Percentiles rank a stretch among this genome's conserved stretches.
Evolutionary conservation across 2,888 invertebrate species (phyloP).

Genomic region (Cantharis nigra): DNA sequence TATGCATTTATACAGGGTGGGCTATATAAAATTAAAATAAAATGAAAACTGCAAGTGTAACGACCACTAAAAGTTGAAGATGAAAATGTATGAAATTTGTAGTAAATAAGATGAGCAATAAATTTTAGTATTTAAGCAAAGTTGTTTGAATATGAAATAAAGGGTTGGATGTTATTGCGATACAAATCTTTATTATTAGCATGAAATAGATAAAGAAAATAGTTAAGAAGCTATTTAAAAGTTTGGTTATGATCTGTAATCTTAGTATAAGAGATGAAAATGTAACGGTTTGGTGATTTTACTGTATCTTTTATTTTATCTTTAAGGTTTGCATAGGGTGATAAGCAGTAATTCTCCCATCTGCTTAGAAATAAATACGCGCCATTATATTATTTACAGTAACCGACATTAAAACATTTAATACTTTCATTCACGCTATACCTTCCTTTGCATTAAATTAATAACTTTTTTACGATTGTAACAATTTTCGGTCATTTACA

Average conservation of each 20-base stretch:
- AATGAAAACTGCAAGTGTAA: neutral
- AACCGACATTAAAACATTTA: slow-evolving; percentile 37
- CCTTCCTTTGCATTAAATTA: slow-evolving; percentile 41
- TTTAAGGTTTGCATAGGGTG: slow-evolving; percentile 41
- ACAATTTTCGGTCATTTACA: slow-evolving; percentile 50
- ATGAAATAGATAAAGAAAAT: neutral
- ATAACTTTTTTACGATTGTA: slow-evolving; percentile 50
- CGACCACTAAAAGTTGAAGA: neutral
- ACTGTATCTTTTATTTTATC: slow-evolving; percentile 31
- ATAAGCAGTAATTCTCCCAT: slow-evolving; percentile 44
- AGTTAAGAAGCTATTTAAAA: neutral
- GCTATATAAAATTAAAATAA: neutral
- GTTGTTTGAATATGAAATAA: neutral
- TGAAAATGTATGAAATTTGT: neutral
- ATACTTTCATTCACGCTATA: slow-evolving; percentile 29
- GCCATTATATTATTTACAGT: slow-evolving; percentile 37
- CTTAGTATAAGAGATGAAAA: slow-evolving; percentile 1
- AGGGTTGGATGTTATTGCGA: neutral
- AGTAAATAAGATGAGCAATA: neutral
- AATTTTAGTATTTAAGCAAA: neutral
- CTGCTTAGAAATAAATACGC: slow-evolving; percentile 27
- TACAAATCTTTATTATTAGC: neutral
- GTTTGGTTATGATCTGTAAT: slow-evolving; percentile 3
- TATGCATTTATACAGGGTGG: no score
- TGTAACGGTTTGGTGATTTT: slow-evolving; percentile 25